Evolutionary conservation across 2,797 vertebrate species (phyloP).

Genomic region (Myiothlypis chrysogaster): DNA sequence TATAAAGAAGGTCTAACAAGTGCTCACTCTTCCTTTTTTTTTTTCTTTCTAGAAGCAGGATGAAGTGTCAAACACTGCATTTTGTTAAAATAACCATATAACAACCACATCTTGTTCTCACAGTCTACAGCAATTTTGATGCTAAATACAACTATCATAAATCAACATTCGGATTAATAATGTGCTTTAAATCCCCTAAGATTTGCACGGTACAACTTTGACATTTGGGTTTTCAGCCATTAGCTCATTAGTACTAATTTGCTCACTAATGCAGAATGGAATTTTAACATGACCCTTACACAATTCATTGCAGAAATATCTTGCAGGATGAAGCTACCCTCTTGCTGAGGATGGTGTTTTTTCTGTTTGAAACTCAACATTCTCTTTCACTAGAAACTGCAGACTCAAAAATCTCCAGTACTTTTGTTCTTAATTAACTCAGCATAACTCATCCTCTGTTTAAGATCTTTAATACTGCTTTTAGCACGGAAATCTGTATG

Average conservation of each 20-base stretch:
- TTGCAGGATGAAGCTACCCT: neutral
- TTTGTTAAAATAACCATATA: neutral
- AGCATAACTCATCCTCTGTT: neutral
- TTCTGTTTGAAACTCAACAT: neutral
- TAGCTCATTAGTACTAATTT: neutral
- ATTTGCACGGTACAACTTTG: neutral
- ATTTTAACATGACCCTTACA: neutral
- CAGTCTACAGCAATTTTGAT: neutral
- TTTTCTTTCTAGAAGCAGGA: neutral
- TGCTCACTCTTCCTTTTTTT: neutral
- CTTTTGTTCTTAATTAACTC: conserved; percentile 1
- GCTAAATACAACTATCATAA: neutral
- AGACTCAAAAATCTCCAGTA: neutral
- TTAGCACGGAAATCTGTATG: neutral
- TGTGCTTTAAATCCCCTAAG: neutral
- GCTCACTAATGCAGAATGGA: neutral
- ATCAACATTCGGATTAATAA: neutral
- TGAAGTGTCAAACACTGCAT: neutral
- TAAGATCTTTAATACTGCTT: neutral
- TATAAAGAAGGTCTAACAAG: neutral
- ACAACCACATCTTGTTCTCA: neutral
- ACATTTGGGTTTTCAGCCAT: neutral
- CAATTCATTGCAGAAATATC: neutral
- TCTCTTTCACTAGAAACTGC: neutral
- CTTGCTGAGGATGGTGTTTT: accelerated